Percentiles rank a stretch among this genome's conserved stretches.
phyloP scores from a whole-genome alignment of 2,113 vertebrate genomes.

The Poeciliopsis retropinna region DNA sequence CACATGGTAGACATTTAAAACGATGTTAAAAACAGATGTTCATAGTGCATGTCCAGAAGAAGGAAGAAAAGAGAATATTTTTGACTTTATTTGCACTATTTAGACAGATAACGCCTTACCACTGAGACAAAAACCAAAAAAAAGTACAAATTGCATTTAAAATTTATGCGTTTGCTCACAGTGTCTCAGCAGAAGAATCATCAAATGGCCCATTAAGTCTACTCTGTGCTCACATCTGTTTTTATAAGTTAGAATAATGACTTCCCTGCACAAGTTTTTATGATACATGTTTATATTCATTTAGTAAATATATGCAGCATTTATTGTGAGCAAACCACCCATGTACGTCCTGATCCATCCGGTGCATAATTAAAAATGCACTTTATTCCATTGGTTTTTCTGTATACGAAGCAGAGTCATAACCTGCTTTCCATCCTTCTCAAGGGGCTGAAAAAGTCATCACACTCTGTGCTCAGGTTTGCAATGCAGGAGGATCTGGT shows the following conservation, averaged over 20 bases:
- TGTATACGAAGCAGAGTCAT: constrained; percentile 8
- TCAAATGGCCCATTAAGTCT: constrained; percentile 13
- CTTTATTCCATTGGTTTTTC: constrained; percentile 25
- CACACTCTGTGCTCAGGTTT: constrained; percentile 67
- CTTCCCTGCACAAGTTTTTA: constrained; percentile 1
- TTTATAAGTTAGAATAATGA: not conserved
- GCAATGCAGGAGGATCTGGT: constrained; percentile 57
- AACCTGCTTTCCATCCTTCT: constrained; percentile 36
- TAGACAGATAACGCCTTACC: not conserved
- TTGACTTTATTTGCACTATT: not conserved
- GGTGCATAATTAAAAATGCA: not conserved
- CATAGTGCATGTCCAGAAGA: not conserved
- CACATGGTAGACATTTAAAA: not conserved
- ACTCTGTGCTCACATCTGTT: constrained; percentile 9
- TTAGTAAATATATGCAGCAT: not conserved
- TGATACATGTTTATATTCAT: constrained; percentile 10
- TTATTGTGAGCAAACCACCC: constrained; percentile 1
- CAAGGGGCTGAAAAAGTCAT: constrained; percentile 57
- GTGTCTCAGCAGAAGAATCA: constrained; percentile 14
- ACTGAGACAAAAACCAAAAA: not conserved
- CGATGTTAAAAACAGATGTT: too few relatives aligned
- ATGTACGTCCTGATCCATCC: not conserved
- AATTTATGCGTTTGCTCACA: not conserved
- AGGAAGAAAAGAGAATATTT: not conserved
- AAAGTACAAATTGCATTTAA: not conserved